phyloP scores from a whole-genome alignment of 2,888 invertebrate species.

The Cryptophagus acutangulus region DNA sequence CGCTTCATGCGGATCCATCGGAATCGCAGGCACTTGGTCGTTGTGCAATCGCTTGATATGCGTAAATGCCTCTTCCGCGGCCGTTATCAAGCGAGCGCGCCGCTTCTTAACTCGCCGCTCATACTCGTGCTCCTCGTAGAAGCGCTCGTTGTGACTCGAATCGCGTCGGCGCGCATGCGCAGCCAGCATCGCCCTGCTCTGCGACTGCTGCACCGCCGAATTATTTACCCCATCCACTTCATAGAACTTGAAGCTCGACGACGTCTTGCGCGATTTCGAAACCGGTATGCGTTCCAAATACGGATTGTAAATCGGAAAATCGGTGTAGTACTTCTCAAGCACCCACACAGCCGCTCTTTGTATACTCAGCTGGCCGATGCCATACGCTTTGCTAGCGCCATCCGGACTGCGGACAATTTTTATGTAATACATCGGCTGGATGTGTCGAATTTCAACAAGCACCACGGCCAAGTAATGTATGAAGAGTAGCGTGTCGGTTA shows the following conservation, averaged over 20 bases:
- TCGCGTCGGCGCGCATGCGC: conserved; percentile 81
- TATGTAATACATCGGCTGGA: conserved; percentile 83
- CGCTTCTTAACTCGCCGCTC: conserved; percentile 89
- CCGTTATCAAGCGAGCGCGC: conserved; percentile 81
- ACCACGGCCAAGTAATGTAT: conserved; percentile 93
- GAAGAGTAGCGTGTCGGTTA: conserved; percentile 89
- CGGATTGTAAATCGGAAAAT: conserved; percentile 95
- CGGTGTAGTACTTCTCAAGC: conserved; percentile 90
- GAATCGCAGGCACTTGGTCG: conserved; percentile 70
- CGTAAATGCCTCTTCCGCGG: conserved; percentile 97
- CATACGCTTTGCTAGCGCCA: conserved; percentile 83
- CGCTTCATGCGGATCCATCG: conserved; percentile 92
- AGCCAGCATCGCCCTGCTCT: conserved; percentile 63
- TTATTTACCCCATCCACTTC: conserved; percentile 81
- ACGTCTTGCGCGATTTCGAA: conserved; percentile 72
- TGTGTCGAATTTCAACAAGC: conserved; percentile 86
- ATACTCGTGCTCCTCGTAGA: conserved; percentile 97
- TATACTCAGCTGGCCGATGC: conserved; percentile 87
- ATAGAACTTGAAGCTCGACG: conserved; percentile 91
- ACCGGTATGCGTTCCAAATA: conserved; percentile 88
- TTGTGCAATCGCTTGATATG: conserved; percentile 83
- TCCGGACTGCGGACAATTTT: conserved; percentile 94
- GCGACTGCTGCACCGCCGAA: conserved; percentile 62
- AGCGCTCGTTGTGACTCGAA: conserved; percentile 93
- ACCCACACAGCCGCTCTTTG: conserved; percentile 95